Base-by-base conservation (phyloP, 2,797 vertebrate genomes). In the Morus bassanus region DNA sequence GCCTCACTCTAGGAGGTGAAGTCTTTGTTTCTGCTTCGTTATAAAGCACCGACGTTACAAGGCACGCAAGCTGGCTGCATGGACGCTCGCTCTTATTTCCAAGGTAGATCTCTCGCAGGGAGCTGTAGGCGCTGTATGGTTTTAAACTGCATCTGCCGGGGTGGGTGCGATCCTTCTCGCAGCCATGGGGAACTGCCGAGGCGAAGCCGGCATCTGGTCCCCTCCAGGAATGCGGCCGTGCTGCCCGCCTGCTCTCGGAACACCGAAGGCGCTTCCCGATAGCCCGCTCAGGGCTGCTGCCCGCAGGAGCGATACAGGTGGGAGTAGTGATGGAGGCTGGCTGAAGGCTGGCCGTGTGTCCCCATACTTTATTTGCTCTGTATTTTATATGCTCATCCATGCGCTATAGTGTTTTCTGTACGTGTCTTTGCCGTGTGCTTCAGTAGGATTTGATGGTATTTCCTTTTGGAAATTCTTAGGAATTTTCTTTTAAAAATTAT, bases 61-160 rank as follows among this genome's bases (percentile, higher is more conserved):
- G 25, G 24, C 33, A 6, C 14, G 0, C 27, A 3, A n/a, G 43
- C 61, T 0, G 16, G 10, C 67, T 23, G 46, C 27, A 1, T 15
- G 11, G 23, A 1, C 22, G 0, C 22, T 0, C 6, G 0, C 2
- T 19, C 46, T 8, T 8, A 3, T 46, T 70, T 18, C 57, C 33
- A 0, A 21, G 82, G 91, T 7, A 11, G 7, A 69, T 51, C 37
- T 22, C 35, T 0, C 3, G 1, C 11, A 4, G 50, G 61, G 64
- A 27, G 45, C 82, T 46, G 70, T 1, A 2, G 72, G 3, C 35
- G n/a, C 65, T 19, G 35, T 2, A 2, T 2, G 13, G 35, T 19
- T 67, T 59, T 24, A 19, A 28, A 9, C 11, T 4, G 24, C 6
- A 2, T 28, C 10, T 33, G 3, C 69, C 6, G 18, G 59, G 69